Evolutionary conservation across 2,888 invertebrate genomes (phyloP).

Genomic region (Pilophorus perplexus): DNA sequence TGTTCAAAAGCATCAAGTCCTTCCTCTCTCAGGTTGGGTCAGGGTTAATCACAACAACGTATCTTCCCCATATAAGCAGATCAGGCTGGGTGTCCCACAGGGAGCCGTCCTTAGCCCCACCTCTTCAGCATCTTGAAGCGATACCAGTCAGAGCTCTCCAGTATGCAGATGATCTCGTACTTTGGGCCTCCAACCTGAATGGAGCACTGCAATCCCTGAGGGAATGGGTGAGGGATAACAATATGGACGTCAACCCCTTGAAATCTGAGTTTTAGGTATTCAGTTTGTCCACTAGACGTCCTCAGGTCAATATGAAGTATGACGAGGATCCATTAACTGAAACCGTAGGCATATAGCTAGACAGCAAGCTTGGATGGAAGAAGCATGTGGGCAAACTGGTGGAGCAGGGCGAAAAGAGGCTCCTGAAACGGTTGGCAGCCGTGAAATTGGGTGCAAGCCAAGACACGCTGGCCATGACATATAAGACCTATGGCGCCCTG

Average conservation of each 20-base stretch:
- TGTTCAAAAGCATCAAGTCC: neutral
- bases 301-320: neutral
- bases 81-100: neutral
- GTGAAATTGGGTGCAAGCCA: no score
- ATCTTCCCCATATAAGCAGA: neutral
- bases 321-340: neutral
- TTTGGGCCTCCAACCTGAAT: neutral
- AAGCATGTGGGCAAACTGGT: no score
- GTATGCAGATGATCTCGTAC: neutral
- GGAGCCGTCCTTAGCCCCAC: slow-evolving; percentile 1
- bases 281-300: neutral
- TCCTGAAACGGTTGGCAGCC: neutral
- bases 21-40: neutral
- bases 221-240: neutral
- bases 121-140: neutral
- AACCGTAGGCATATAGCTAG: neutral
- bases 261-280: neutral
- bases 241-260: no score
- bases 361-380: no score
- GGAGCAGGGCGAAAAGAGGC: neutral
- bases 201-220: neutral
- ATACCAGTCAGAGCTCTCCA: neutral
- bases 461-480: no score
- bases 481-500: neutral
- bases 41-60: neutral